Evolutionary conservation across 2,888 invertebrate genomes (phyloP).

Genomic region (Cosmia trapezina): DNA sequence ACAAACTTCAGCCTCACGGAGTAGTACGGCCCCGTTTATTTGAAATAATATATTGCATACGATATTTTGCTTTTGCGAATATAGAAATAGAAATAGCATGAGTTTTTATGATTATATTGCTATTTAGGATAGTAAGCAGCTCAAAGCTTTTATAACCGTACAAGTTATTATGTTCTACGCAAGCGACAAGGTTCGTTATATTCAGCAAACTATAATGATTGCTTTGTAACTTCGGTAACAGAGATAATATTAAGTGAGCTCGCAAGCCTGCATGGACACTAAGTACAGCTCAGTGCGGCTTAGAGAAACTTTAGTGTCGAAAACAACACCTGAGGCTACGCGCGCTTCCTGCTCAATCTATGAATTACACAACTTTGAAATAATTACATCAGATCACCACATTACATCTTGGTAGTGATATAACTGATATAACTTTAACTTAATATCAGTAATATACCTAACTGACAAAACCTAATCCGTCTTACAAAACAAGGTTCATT

Average conservation of each 20-base stretch:
- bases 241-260: constrained; percentile 81
- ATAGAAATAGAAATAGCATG: constrained; percentile 31
- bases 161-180: constrained; percentile 18
- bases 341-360: constrained; percentile 69
- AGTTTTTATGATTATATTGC: constrained; percentile 12
- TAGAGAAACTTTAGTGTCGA: constrained; percentile 85
- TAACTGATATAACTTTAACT: background rate
- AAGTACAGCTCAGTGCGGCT: constrained; percentile 84
- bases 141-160: constrained; percentile 25
- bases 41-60: constrained; percentile 70
- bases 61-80: constrained; percentile 49
- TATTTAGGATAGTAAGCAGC: background rate
- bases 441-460: too few species aligned
- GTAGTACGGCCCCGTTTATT: constrained; percentile 75
- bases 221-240: constrained; percentile 73
- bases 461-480: too few species aligned
- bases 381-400: constrained; percentile 36
- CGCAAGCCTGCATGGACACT: constrained; percentile 78
- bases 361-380: constrained; percentile 68
- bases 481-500: too few species aligned
- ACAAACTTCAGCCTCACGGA: constrained; percentile 81
- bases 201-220: constrained; percentile 69
- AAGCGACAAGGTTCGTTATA: constrained; percentile 19
- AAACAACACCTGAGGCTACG: constrained; percentile 84
- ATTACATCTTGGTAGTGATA: constrained; percentile 7